Conservation (phyloP, 2,113 vertebrate genomes). For the Oryzias melastigma region DNA sequence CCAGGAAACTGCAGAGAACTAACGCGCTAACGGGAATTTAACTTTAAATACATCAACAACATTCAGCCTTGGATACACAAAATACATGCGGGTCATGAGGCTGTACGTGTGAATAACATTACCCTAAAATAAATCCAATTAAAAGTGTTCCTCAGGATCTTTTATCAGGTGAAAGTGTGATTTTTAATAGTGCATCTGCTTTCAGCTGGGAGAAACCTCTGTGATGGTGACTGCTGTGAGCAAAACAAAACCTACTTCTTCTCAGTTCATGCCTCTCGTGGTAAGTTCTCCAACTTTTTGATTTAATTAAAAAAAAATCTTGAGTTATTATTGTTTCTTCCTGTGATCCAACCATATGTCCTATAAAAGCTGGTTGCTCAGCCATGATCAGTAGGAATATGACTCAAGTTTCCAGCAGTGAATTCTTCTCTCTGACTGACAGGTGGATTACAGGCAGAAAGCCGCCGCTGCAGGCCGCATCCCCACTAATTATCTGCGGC, state of each 20-base stretch:
- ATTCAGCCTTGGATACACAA: too few relatives aligned
- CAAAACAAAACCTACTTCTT: constrained; percentile 88
- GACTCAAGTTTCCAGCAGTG: background rate
- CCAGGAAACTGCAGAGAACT: too few relatives aligned
- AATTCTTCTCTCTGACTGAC: constrained; percentile 29
- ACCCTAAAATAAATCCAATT: background rate
- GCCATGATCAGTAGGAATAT: too few relatives aligned
- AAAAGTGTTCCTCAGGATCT: too few relatives aligned
- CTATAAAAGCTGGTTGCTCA: too few relatives aligned
- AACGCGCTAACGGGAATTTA: too few relatives aligned
- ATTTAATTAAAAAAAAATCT: background rate
- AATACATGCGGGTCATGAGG: too few relatives aligned
- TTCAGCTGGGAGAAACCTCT: constrained; percentile 89
- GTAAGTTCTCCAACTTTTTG: constrained; percentile 74
- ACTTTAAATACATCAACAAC: too few relatives aligned
- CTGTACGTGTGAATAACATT: too few relatives aligned
- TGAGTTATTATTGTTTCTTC: too few relatives aligned
- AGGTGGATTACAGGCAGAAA: constrained; percentile 99
- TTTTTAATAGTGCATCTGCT: constrained; percentile 1
- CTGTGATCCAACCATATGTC: too few relatives aligned
- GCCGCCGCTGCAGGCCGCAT: constrained; percentile 96
- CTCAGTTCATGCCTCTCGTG: constrained; percentile 95
- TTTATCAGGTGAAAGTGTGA: background rate
- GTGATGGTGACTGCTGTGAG: constrained; percentile 98
- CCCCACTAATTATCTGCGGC: constrained; percentile 93